Evolutionary conservation across 2,888 invertebrate species (phyloP).

Genomic region (Augochlorella aurata): DNA sequence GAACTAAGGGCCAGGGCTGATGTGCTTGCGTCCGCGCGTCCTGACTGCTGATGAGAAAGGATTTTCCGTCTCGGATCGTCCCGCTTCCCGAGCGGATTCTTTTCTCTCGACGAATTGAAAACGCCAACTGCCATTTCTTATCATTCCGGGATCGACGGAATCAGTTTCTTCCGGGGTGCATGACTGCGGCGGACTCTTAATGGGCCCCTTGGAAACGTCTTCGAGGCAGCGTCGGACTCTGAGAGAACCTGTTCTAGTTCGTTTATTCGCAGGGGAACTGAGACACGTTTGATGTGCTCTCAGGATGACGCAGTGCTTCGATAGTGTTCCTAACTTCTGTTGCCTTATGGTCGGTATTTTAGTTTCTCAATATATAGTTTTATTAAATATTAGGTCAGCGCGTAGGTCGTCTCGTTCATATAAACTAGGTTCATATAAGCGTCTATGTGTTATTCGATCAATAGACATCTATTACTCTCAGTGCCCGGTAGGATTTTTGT

Average conservation of each 20-base stretch:
- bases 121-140: not conserved
- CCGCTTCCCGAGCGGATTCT: not conserved
- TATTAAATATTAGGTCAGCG: not conserved
- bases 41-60: slow-evolving; percentile 22
- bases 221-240: not conserved
- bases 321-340: not conserved
- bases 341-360: not conserved
- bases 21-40: slow-evolving; percentile 14
- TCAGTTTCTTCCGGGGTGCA: slow-evolving; percentile 3
- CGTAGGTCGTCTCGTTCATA: too few relatives aligned
- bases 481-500: too few relatives aligned
- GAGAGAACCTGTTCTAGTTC: not conserved
- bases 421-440: too few relatives aligned
- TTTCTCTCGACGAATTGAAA: not conserved
- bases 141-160: not conserved
- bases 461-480: too few relatives aligned
- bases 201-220: not conserved
- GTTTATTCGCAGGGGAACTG: not conserved
- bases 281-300: not conserved
- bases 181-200: slow-evolving; percentile 1
- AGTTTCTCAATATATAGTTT: not conserved
- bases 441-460: too few relatives aligned
- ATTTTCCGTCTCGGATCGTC: slow-evolving; percentile 3
- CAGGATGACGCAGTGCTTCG: not conserved
- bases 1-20: not conserved